Evolutionary conservation across 2,888 invertebrate genomes (phyloP), one percentile per base, ranked within the genome.

Genomic region (Drosophila yooni): DNA sequence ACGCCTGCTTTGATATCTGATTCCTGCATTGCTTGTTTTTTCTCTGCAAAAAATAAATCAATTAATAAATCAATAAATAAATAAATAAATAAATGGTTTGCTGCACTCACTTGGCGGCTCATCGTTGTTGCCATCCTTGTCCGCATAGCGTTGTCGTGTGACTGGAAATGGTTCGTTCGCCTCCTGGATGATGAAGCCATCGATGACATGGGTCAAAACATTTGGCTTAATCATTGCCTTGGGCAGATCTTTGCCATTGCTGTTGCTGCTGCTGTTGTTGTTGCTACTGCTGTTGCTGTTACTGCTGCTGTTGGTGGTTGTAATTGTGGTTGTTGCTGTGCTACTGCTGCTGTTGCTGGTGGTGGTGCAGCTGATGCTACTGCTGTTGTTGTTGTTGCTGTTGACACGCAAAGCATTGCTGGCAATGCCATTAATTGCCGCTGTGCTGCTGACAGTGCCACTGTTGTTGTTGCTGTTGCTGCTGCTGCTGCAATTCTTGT

Each of bases 101-200:
- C 2, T 3, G 15, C 13, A 94, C 96, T 95, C 94, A 96, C 96
- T 95, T 57, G 96, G 96, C n/a, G 97, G 96, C 92, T 97, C 97
- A 63, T 96, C 96, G 3, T 94, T 91, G 51, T 94, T 91, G 50
- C 93, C 92, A 56, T 95, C 94, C 93, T 96, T 94, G 91, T 96
- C 94, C 82, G 95, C 82, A 93, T 95, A 91, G 92, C 95, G 81
- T 93, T 94, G 83, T 91, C 95, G 79, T 90, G 95, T 97, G 59
- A 98, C 97, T 67, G 97, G 97, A 91, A 98, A 98, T 0, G 98
- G 98, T 93, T 97, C 97, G 2, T 96, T 96, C 1, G 97, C 98
- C 94, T 99, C 99, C 92, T 98, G 98, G 81, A 99, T 99, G 10
- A 99, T 97, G 93, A 98, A 99, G 60, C 98, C 99, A 92, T 98